Evolutionary conservation across 2,113 vertebrate genomes (phyloP), one percentile per base, ranked within the genome.

Genomic region (Dryoscopus gambensis): DNA sequence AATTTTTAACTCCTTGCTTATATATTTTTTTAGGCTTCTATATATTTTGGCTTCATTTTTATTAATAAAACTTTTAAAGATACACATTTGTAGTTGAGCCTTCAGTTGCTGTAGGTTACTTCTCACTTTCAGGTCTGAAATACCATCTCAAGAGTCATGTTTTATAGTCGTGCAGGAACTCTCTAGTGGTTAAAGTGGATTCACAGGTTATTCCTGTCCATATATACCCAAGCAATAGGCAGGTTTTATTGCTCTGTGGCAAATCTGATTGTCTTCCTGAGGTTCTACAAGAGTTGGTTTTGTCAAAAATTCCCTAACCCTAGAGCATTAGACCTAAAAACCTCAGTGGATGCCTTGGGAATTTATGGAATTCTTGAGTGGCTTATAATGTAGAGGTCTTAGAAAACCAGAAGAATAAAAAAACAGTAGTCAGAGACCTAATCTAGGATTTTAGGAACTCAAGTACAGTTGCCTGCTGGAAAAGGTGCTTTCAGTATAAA

Each of bases 171-270:
- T 84, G 39, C 33, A 80, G 60, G 63, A 77, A 37, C 16, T 79
- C n/a, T 68, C 5, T 85, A 35, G 52, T 53, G 47, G 28, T 60
- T 95, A 40, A 93, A 92, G 75, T 85, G 20, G 75, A 93, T 85
- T 93, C 90, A 78, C 47, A 77, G 90, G 68, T 96, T 96, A 89
- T 94, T 89, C 78, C 46, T 93, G 70, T 89, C 56, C 85, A 39
- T 86, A 69, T 84, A 91, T 93, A 12, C 24, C 46, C 15, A 31
- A 84, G 57, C 56, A 35, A 12, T 50, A 56, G 52, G 37, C 37
- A 46, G 40, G 30, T 89, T 81, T 74, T 89, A 65, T 50, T 92
- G 59, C n/a, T 80, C 15, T 33, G 5, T 92, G 75, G 15, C 4
- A 14, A 76, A 57, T 8, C 23, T 79, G 31, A 27, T 75, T 82